Conservation (phyloP, 30 jellyfish, hydroid and myxozoan genomes). For the Sanderia malayensis region DNA sequence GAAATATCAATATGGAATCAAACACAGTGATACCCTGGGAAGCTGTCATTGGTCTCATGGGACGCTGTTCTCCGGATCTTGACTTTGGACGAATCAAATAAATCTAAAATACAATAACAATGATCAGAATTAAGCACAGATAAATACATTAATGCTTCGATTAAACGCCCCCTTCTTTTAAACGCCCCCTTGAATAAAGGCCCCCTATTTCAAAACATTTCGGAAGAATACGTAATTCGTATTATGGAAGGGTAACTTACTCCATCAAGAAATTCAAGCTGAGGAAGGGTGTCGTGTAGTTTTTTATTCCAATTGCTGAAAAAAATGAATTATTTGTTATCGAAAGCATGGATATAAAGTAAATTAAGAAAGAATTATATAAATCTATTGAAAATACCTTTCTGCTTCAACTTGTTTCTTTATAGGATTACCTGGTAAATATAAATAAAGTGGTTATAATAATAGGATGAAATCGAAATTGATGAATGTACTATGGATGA, state of each 20-base stretch:
- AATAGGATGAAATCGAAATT: not conserved
- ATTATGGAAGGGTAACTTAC: not conserved
- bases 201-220: too few species aligned
- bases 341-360: not conserved
- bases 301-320: slow-evolving; percentile 2
- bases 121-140: not conserved
- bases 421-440: not conserved
- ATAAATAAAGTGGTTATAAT: not conserved
- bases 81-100: slow-evolving; percentile 12
- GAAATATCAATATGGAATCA: not conserved
- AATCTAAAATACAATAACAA: slow-evolving; percentile 8
- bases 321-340: not conserved
- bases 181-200: too few species aligned
- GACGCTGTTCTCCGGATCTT: slow-evolving; percentile 45
- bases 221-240: not conserved
- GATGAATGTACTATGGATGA: not conserved
- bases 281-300: not conserved
- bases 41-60: slow-evolving; percentile 66
- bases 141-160: not conserved
- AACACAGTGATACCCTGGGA: slow-evolving; percentile 35
- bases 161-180: too few species aligned
- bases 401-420: not conserved
- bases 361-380: too few species aligned
- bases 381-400: too few species aligned
- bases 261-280: not conserved